These are phyloP conservation scores for Syrphus vitripennis DNA, from an alignment of 2,888 invertebrate species.

Conservation along the genomic window DNA sequence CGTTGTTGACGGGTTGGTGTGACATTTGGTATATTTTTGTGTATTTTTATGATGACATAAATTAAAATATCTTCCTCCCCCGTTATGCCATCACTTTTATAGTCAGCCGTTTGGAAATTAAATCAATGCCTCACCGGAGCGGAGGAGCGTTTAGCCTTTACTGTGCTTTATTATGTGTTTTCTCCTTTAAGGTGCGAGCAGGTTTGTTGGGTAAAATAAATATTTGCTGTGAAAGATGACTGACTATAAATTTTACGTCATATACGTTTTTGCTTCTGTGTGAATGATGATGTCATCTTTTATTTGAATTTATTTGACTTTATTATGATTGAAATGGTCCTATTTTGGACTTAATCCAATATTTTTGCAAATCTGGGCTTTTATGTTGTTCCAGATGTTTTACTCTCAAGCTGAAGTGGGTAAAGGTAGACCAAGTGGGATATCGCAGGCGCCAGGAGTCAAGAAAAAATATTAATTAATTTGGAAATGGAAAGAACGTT, in stretches of 20 bases:
- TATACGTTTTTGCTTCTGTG: conserved; percentile 17
- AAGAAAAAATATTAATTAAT: not conserved
- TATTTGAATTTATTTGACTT: conserved; percentile 38
- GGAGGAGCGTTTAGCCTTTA: not conserved
- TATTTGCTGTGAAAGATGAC: conserved; percentile 15
- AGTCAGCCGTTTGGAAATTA: conserved; percentile 20
- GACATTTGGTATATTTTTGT: conserved; percentile 38
- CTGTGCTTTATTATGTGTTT: conserved; percentile 37
- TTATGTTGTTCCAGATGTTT: not conserved
- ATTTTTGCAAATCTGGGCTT: conserved; percentile 2
- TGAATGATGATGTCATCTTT: conserved; percentile 29
- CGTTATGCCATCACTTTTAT: not conserved
- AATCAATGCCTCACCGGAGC: conserved; percentile 44
- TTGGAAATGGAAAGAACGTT: not conserved
- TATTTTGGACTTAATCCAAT: not conserved
- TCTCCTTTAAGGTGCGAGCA: not conserved
- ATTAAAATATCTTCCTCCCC: conserved; percentile 38
- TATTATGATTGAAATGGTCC: conserved; percentile 28
- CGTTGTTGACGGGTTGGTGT: not conserved
- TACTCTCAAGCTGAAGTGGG: not conserved
- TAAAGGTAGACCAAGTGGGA: not conserved
- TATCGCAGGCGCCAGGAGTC: not conserved
- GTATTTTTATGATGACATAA: conserved; percentile 57
- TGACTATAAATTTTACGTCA: conserved; percentile 21
- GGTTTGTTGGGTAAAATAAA: conserved; percentile 21